phyloP scores from a whole-genome alignment of 2,888 invertebrate genomes.

The Gymnocheta viridis region DNA sequence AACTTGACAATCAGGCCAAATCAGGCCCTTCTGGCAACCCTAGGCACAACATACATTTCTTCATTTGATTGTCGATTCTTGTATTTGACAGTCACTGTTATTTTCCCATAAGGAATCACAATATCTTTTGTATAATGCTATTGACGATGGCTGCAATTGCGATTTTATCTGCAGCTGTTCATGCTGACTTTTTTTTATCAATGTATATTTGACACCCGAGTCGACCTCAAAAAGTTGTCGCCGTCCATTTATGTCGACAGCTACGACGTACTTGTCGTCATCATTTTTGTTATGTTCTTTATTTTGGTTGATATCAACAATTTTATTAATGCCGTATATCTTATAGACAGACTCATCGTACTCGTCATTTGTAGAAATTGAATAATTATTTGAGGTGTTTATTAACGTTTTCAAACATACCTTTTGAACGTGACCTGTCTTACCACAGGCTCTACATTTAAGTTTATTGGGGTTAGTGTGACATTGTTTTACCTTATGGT shows the following conservation, averaged over 20 bases:
- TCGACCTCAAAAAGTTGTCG: slow-evolving; percentile 50
- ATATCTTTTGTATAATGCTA: slow-evolving; percentile 48
- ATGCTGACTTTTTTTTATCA: slow-evolving; percentile 13
- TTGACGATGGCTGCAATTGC: slow-evolving; percentile 20
- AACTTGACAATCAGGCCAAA: too few species aligned
- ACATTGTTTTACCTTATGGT: slow-evolving; percentile 31
- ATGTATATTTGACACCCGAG: slow-evolving; percentile 22
- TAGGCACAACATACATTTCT: slow-evolving; percentile 48
- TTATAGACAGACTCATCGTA: not conserved
- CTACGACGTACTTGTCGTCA: not conserved
- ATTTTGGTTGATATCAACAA: not conserved
- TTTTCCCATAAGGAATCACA: slow-evolving; percentile 18
- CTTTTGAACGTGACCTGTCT: slow-evolving; percentile 38
- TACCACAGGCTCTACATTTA: slow-evolving; percentile 30
- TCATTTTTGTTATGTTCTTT: not conserved
- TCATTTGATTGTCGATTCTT: slow-evolving; percentile 23
- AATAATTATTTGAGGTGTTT: not conserved
- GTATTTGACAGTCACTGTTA: slow-evolving; percentile 30
- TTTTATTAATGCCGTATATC: not conserved
- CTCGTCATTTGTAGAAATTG: not conserved
- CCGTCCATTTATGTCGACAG: slow-evolving; percentile 39
- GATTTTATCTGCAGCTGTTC: slow-evolving; percentile 9
- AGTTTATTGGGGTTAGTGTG: slow-evolving; percentile 13
- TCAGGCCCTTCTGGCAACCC: too few species aligned
- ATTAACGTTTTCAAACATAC: slow-evolving; percentile 34